Percentiles rank a stretch among this genome's conserved stretches.
Conservation (phyloP, 2,113 vertebrate genomes). For the Geococcyx californianus region DNA sequence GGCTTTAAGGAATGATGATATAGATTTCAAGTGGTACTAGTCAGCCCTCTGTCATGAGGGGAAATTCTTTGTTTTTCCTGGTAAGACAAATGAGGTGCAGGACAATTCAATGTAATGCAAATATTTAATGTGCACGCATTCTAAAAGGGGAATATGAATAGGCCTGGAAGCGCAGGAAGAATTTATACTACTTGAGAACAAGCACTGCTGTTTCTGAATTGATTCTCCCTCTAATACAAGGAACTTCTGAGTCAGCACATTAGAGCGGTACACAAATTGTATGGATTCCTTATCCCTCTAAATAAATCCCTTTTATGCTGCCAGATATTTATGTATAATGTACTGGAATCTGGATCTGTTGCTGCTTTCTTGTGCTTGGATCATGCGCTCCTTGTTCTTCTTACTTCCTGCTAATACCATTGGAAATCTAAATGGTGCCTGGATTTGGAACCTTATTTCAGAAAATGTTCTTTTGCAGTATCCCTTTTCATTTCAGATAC, state of each 20-base stretch:
- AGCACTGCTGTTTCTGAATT: background rate
- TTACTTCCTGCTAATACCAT: background rate
- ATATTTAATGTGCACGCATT: background rate
- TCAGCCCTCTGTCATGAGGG: background rate
- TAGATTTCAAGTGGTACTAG: background rate
- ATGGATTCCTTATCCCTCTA: background rate
- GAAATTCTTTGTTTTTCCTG: background rate
- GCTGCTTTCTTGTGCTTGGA: background rate
- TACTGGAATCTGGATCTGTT: background rate
- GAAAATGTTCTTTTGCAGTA: background rate
- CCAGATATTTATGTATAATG: background rate
- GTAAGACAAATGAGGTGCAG: background rate
- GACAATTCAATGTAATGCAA: background rate
- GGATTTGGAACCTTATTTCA: background rate
- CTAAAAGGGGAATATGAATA: background rate
- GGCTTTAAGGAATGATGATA: background rate
- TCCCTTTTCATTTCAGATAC: background rate
- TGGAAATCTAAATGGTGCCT: background rate
- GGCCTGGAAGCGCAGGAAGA: background rate
- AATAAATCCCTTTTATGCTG: background rate
- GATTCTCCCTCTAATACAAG: background rate
- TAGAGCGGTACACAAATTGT: background rate
- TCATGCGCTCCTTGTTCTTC: background rate
- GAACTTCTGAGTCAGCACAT: background rate
- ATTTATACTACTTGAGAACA: background rate